These are phyloP conservation scores for Eumerus sabulonum DNA, from an alignment of 2,888 invertebrate genomes.

Conservation along the genomic window DNA sequence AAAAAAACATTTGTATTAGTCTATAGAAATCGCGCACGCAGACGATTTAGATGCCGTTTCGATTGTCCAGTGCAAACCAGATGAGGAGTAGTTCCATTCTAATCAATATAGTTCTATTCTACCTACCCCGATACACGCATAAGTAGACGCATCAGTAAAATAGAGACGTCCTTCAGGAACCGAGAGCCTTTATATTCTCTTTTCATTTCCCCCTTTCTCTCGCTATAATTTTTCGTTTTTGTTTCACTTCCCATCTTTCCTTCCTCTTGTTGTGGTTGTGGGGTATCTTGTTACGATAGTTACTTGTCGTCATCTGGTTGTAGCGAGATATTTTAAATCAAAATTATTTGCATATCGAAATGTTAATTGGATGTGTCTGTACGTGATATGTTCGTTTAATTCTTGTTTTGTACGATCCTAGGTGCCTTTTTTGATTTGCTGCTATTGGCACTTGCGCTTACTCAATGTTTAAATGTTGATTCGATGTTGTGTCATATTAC, in stretches of 20 bases:
- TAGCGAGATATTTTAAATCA: constrained; percentile 7
- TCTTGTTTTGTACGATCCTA: constrained; percentile 7
- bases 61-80: constrained; percentile 58
- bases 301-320: neutral
- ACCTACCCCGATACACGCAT: constrained; percentile 46
- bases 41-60: constrained; percentile 59
- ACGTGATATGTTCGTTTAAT: constrained; percentile 22
- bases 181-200: constrained; percentile 27
- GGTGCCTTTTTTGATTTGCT: neutral
- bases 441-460: too few relatives aligned
- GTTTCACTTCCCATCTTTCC: too few relatives aligned
- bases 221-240: too few relatives aligned
- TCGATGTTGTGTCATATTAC: neutral
- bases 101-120: constrained; percentile 63
- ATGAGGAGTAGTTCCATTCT: constrained; percentile 65
- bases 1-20: constrained; percentile 64
- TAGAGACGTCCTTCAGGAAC: constrained; percentile 55
- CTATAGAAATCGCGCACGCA: constrained; percentile 66
- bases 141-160: constrained; percentile 54
- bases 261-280: constrained; percentile 26
- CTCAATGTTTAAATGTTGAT: constrained; percentile 13
- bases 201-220: neutral
- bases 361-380: constrained; percentile 39
- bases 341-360: constrained; percentile 50
- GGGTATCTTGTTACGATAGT: constrained; percentile 33